Evolutionary conservation across 1,140 invertebrate genomes (phyloP), one percentile per base, ranked within the genome.

Genomic region (Drosophila ficusphila): DNA sequence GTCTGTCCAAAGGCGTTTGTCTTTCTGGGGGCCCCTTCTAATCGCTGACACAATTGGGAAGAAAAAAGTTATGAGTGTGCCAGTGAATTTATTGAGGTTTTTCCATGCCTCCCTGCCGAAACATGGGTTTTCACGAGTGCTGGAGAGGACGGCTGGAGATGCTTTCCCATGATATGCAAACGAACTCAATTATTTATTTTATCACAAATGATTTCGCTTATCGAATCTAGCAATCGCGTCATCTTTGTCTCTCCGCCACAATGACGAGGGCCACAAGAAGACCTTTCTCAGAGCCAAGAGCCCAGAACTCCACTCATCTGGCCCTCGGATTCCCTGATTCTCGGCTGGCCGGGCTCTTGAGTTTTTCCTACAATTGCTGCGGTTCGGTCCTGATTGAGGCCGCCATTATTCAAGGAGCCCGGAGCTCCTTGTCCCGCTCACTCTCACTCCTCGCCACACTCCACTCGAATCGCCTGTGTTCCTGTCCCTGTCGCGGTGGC

Each of bases 141-240:
- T n/a, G n/a, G n/a, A n/a, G n/a, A n/a, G 23, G 34, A 44, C 16
- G 16, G 16, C 19, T 42, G n/a, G 38, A 86, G 82, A 89, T 88
- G 74, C 56, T 72, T 82, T 82, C 70, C 82, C 82, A 78, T 69
- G 82, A 88, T 88, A 88, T 88, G 82, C 82, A 88, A 88, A 88
- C 82, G 82, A 88, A 88, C 82, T 88, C 82, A 88, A 88, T 88
- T 88, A 88, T 88, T 88, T 88, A 88, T 88, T 88, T 88, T 88
- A 88, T 88, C 82, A 88, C 82, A 88, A 88, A 88, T 88, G 82
- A 88, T 88, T 86, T 88, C 57, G 81, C 82, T 88, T 88, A 88
- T 88, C 82, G 61, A 82, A 88, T 88, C 78, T 82, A 89, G 74
- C 79, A 88, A 88, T 88, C 82, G 82, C 65, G 52, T 68, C 77